These are phyloP conservation scores for Diabrotica undecimpunctata DNA, from an alignment of 1,140 invertebrate genomes.

Conservation along the genomic window DNA sequence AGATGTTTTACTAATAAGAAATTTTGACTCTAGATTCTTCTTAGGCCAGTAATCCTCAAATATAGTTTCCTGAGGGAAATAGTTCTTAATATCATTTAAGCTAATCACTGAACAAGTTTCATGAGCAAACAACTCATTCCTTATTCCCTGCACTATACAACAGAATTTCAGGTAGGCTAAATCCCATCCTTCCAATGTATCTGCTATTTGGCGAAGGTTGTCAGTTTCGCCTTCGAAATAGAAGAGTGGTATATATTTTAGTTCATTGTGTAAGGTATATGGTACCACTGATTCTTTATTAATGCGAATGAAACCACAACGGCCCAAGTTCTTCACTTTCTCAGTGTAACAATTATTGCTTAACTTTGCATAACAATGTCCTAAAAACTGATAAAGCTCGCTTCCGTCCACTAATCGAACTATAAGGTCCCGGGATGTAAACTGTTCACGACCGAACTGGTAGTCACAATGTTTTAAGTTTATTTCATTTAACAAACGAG, in stretches of 20 bases:
- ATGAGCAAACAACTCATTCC: slow-evolving; percentile 85
- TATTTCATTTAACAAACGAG: slow-evolving; percentile 87
- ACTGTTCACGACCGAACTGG: slow-evolving; percentile 85
- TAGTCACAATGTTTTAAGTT: slow-evolving; percentile 88
- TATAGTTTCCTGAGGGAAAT: slow-evolving; percentile 81
- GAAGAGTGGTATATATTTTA: slow-evolving; percentile 90
- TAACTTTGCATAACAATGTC: slow-evolving; percentile 82
- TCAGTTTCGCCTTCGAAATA: slow-evolving; percentile 91
- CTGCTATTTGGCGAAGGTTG: slow-evolving; percentile 79
- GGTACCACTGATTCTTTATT: slow-evolving; percentile 93
- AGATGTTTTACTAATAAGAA: slow-evolving; percentile 55
- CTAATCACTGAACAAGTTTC: slow-evolving; percentile 86
- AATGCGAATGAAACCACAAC: slow-evolving; percentile 90
- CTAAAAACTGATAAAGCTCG: slow-evolving; percentile 87
- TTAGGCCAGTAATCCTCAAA: slow-evolving; percentile 91
- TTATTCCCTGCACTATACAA: slow-evolving; percentile 89
- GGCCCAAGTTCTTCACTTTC: slow-evolving; percentile 56
- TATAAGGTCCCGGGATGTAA: slow-evolving; percentile 85
- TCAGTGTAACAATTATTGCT: slow-evolving; percentile 62
- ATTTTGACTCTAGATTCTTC: slow-evolving; percentile 74
- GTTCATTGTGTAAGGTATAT: slow-evolving; percentile 77
- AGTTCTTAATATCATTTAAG: slow-evolving; percentile 83
- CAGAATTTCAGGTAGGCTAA: slow-evolving; percentile 89
- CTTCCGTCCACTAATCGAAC: slow-evolving; percentile 81
- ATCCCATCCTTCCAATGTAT: slow-evolving; percentile 85